Evolutionary conservation across 2,113 vertebrate genomes (phyloP), one percentile per base, ranked within the genome.

Genomic region (Thamnaconus septentrionalis): DNA sequence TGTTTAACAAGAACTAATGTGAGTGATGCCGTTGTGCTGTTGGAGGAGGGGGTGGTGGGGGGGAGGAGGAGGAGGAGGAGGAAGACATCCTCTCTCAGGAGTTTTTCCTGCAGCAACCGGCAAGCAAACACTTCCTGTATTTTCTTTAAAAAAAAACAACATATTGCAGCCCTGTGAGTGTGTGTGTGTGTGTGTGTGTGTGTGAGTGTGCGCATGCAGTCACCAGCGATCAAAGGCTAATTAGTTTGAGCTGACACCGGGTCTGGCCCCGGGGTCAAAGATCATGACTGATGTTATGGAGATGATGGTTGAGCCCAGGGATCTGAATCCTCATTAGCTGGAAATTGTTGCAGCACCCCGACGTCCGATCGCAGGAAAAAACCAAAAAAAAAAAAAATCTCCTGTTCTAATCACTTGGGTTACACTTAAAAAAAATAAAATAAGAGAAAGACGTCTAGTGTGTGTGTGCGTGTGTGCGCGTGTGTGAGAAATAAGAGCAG

Each of bases 161-260:
- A 31, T 31, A 31, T 31, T 31, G 18, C 18, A 31, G 18, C 18
- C 18, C 18, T 31, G 18, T 31, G 18, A 31, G 18, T 31, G 18
- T 31, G 18, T 31, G 18, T 31, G 18, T 31, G 18, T 31, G 18
- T 31, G 18, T 31, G 18, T 31, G 18, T 31, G 18, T 31, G 18
- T 31, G 18, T 31, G 18, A 31, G 18, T 31, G 18, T 31, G 18
- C 80, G 82, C 74, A 64, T 66, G 71, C 75, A 80, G 81, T 87
- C 85, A 86, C 81, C 79, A 73, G 62, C 85, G 77, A 90, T 90
- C 86, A 91, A 89, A 88, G 87, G 86, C 88, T 90, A 91, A 92
- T 91, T 92, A 91, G 91, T 85, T 89, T 83, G 73, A 87, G 88
- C 85, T 90, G 90, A 92, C 85, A 91, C 66, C 80, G 80, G 78